phyloP scores from a whole-genome alignment of 2,888 invertebrate species.

The Antitype chi region DNA sequence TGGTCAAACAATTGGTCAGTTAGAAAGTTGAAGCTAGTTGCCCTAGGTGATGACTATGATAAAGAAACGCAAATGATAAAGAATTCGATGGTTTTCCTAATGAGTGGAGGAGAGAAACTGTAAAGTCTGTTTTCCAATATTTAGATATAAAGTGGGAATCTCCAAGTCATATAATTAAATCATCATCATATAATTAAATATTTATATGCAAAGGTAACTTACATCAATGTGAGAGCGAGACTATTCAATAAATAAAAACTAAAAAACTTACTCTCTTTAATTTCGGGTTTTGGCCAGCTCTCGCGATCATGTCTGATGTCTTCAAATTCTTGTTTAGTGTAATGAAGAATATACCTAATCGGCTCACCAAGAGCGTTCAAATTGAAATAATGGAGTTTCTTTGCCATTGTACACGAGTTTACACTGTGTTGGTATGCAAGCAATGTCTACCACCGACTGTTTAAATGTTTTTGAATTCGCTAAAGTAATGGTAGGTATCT shows the following conservation, averaged over 20 bases:
- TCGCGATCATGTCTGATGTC: conserved; percentile 75
- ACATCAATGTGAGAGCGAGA: not conserved
- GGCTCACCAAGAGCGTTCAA: conserved; percentile 79
- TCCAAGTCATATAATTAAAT: no score
- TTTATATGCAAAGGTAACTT: not conserved
- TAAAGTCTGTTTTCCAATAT: not conserved
- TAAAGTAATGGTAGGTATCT: not conserved
- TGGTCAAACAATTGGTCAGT: no score
- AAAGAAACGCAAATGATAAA: no score
- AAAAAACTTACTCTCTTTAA: conserved; percentile 79
- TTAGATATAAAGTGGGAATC: not conserved
- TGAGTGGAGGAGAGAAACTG: not conserved
- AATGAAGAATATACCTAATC: conserved; percentile 82
- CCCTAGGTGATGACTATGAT: no score
- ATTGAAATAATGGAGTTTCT: conserved; percentile 77
- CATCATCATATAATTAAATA: no score
- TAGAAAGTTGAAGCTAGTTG: no score
- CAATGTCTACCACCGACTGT: conserved; percentile 20
- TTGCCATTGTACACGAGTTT: conserved; percentile 69
- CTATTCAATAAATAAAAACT: not conserved
- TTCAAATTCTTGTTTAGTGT: conserved; percentile 82
- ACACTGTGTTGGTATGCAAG: conserved; percentile 11
- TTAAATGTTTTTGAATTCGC: conserved; percentile 8
- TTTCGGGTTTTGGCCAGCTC: conserved; percentile 76
- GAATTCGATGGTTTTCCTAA: no score